Percentiles rank a stretch among this genome's conserved stretches.
These are phyloP conservation scores for Spilarctia lutea DNA, from an alignment of 2,888 invertebrate species.

Conservation along the genomic window DNA sequence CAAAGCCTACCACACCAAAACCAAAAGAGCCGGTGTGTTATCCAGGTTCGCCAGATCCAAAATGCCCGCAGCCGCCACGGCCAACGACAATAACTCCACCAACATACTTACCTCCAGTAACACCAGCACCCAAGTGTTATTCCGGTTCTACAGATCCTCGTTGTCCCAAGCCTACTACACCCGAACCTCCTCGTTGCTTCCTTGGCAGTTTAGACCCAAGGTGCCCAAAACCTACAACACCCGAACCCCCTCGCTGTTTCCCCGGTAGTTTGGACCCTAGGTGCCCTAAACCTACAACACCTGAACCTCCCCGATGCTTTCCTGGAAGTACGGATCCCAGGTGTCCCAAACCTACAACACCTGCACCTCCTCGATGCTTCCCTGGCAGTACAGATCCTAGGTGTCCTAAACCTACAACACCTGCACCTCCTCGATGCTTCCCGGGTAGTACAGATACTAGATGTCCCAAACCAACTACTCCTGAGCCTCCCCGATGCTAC, in stretches of 20 bases:
- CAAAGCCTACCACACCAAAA: slow-evolving; percentile 21
- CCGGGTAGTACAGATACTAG: slow-evolving; percentile 55
- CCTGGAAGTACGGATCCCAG: slow-evolving; percentile 62
- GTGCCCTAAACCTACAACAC: slow-evolving; percentile 59
- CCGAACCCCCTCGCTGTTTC: slow-evolving; percentile 47
- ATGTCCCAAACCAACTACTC: slow-evolving; percentile 52
- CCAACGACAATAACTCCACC: too few relatives aligned
- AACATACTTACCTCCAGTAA: too few relatives aligned
- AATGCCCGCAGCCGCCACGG: too few relatives aligned
- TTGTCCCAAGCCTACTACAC: too few relatives aligned
- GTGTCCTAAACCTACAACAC: slow-evolving; percentile 50
- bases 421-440: slow-evolving; percentile 37
- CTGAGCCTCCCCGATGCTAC: slow-evolving; percentile 44
- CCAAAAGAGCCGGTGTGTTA: slow-evolving; percentile 17
- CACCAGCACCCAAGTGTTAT: slow-evolving; percentile 1
- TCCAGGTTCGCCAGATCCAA: slow-evolving; percentile 62
- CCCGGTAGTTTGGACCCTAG: slow-evolving; percentile 54
- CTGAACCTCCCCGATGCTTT: slow-evolving; percentile 51
- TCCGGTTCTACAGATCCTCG: slow-evolving; percentile 62
- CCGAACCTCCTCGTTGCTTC: too few relatives aligned
- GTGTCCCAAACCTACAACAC: slow-evolving; percentile 56
- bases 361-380: slow-evolving; percentile 42
- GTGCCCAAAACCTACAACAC: slow-evolving; percentile 51
- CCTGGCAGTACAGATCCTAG: slow-evolving; percentile 60
- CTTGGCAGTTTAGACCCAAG: too few relatives aligned